phyloP scores from a whole-genome alignment of 2,888 invertebrate genomes.

The Steinernema carpocapsae region DNA sequence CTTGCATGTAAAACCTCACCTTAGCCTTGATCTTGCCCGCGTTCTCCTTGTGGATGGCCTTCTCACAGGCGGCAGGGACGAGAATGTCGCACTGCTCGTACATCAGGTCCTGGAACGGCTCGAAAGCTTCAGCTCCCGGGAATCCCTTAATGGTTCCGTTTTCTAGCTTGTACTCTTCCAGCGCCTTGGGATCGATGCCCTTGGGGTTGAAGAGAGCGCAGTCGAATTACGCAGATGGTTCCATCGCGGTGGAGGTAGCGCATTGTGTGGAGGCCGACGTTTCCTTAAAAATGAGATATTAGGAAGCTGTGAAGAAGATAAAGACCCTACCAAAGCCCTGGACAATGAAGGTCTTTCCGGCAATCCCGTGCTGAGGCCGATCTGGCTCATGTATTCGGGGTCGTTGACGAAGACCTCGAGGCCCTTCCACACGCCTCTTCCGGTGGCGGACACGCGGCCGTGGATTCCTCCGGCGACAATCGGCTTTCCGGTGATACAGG shows the following conservation, averaged over 20 bases:
- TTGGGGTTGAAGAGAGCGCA: slow-evolving; percentile 84
- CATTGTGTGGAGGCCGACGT: slow-evolving; percentile 94
- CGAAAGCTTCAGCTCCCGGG: slow-evolving; percentile 88
- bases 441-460: slow-evolving; percentile 94
- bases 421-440: slow-evolving; percentile 77
- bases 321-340: slow-evolving; percentile 73
- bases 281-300: slow-evolving; percentile 71
- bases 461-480: slow-evolving; percentile 95
- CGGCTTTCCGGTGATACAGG: slow-evolving; percentile 93
- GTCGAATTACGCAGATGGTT: slow-evolving; percentile 83
- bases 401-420: slow-evolving; percentile 78
- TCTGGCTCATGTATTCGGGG: slow-evolving; percentile 84
- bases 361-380: slow-evolving; percentile 86
- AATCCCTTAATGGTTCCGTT: slow-evolving; percentile 90
- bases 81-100: slow-evolving; percentile 93
- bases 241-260: slow-evolving; percentile 81
- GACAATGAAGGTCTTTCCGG: slow-evolving; percentile 92
- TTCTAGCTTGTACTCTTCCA: slow-evolving; percentile 71
- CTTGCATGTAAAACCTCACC: slow-evolving; percentile 75
- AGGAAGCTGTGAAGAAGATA: too few relatives aligned
- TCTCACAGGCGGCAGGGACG: slow-evolving; percentile 92
- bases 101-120: slow-evolving; percentile 74
- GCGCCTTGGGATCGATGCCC: slow-evolving; percentile 85
- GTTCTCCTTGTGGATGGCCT: slow-evolving; percentile 88
- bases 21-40: slow-evolving; percentile 87